phyloP scores from a whole-genome alignment of 2,113 vertebrate genomes.

The Parotia lawesii region DNA sequence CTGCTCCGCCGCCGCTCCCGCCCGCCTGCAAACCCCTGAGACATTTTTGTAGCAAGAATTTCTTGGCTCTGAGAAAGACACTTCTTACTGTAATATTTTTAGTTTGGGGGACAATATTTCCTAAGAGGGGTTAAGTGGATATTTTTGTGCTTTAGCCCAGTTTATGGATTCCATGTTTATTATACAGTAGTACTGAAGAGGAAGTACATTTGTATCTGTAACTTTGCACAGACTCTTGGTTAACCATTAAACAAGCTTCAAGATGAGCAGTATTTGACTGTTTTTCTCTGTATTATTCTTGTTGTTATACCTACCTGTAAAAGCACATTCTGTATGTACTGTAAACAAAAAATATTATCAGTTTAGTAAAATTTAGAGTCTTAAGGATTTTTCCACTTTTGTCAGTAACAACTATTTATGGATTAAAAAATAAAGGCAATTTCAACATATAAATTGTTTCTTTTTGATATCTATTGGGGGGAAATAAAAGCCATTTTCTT shows the following conservation, averaged over 20 bases:
- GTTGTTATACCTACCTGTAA: conserved; percentile 80
- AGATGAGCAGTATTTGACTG: conserved; percentile 77
- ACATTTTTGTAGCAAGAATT: conserved; percentile 76
- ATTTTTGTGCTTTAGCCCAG: conserved; percentile 79
- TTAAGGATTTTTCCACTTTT: conserved; percentile 85
- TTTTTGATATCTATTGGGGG: conserved; percentile 21
- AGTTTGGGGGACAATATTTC: conserved; percentile 72
- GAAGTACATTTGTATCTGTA: conserved; percentile 76
- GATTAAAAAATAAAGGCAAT: conserved; percentile 81
- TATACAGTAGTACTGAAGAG: conserved; percentile 73
- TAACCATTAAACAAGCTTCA: conserved; percentile 75
- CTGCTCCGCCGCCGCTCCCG: conserved; percentile 51
- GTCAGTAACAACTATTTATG: conserved; percentile 86
- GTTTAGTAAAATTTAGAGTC: conserved; percentile 82
- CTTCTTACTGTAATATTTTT: conserved; percentile 78
- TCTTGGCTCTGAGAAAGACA: conserved; percentile 72
- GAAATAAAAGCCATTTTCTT: not conserved
- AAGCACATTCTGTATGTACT: conserved; percentile 87
- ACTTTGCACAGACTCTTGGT: conserved; percentile 73
- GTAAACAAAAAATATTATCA: conserved; percentile 73
- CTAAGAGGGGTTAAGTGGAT: conserved; percentile 71
- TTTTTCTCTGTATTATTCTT: conserved; percentile 83
- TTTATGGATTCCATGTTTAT: conserved; percentile 81
- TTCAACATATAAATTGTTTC: conserved; percentile 71
- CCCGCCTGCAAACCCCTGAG: conserved; percentile 60